Evolutionary conservation across 1,140 invertebrate species (phyloP), one percentile per base, ranked within the genome.

Genomic region (Dendroctonus ponderosae): DNA sequence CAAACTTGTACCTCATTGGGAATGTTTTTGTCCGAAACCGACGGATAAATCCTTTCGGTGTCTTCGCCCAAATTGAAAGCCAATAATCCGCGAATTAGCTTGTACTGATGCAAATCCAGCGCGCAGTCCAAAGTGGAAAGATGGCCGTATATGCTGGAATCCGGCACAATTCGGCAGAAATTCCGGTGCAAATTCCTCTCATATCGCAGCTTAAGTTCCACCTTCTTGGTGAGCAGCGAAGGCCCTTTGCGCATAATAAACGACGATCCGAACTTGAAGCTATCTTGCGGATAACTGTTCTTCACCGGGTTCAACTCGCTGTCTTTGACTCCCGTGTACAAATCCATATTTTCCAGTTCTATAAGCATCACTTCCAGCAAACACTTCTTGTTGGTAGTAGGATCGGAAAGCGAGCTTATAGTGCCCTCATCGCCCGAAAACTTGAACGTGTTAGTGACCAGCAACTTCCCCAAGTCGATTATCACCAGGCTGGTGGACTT

Each of bases 31-130:
- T 67, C 48, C 41, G 68, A 67, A 37, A 78, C 73, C 15, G 77
- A 78, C 9, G 78, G 71, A 67, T 72, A 80, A 68, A 86, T 80
- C 71, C 93, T 90, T 64, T 91, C 90, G 9, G 96, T 80, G 66
- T 86, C 85, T 79, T 99, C 96, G 11, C 94, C 95, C 48, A 99
- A 87, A 82, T 99, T 99, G 76, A 94, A 91, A 0, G 88, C 86
- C 0, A 99, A 80, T 15, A 99, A 82, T 26, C 94, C 95, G 53
- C 92, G 85, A 14, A 98, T 87, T 7, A 98, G 78, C 78, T 90
- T 88, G 78, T 97, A 98, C 76, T 97, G 94, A 11, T 86, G 82
- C 14, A 90, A 83, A 80, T 96, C 90, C 15, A 98, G 75, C n/a
- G 87, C 85, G 62, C 88, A 88, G 75, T 92, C 87, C 68, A 97